Conservation (phyloP, 2,113 vertebrate species). For the Istiophorus platypterus region DNA sequence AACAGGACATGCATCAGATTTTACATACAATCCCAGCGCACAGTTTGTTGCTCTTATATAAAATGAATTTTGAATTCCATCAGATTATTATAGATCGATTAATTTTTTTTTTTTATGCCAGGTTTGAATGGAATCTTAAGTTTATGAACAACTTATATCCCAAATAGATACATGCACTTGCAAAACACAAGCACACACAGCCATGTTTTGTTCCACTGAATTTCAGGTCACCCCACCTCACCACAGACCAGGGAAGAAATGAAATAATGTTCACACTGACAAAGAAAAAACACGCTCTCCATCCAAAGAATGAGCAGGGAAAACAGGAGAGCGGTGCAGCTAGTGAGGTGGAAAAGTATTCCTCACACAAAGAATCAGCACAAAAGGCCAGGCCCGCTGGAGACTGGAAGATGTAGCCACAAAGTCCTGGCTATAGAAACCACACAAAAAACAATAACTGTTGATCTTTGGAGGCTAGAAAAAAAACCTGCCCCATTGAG, state of each 20-base stretch:
- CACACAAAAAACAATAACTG: conserved; percentile 62
- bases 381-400: conserved; percentile 56
- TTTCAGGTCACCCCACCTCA: conserved; percentile 49
- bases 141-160: neutral
- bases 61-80: neutral
- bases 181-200: neutral
- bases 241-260: conserved; percentile 54
- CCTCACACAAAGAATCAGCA: conserved; percentile 58
- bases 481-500: conserved; percentile 24
- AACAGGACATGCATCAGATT: neutral
- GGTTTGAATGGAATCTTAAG: neutral
- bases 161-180: neutral
- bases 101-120: neutral
- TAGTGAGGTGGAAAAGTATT: conserved; percentile 72
- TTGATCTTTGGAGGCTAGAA: conserved; percentile 49
- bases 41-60: neutral
- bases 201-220: conserved; percentile 18
- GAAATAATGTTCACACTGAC: conserved; percentile 76
- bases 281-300: conserved; percentile 57
- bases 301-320: conserved; percentile 75
- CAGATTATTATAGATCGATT: neutral
- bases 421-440: conserved; percentile 50
- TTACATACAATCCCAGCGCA: neutral
- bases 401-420: conserved; percentile 62
- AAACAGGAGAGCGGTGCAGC: conserved; percentile 64